phyloP scores from a whole-genome alignment of 1,140 invertebrate species.

The Branchinecta lynchi region DNA sequence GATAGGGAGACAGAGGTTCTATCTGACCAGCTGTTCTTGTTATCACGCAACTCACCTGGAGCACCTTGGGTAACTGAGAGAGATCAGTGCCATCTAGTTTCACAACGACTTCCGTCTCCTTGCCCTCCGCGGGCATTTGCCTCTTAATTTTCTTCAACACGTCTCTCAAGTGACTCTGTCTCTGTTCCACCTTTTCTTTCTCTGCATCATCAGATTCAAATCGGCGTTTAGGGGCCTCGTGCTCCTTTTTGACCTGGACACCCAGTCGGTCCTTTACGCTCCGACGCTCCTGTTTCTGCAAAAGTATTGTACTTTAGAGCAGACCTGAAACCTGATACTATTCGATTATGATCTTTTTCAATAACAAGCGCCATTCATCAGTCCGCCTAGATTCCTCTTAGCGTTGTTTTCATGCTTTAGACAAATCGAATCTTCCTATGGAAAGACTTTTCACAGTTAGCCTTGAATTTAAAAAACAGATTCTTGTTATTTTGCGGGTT shows the following conservation, averaged over 20 bases:
- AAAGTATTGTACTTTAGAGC: too few relatives aligned
- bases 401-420: too few relatives aligned
- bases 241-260: not conserved
- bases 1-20: too few relatives aligned
- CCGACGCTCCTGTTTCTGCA: not conserved
- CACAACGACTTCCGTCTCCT: not conserved
- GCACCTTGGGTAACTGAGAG: not conserved
- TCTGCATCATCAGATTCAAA: not conserved
- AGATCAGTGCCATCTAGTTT: not conserved
- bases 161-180: not conserved
- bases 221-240: not conserved
- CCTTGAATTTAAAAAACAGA: too few relatives aligned
- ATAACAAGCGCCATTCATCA: too few relatives aligned
- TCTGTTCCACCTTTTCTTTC: not conserved
- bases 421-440: too few relatives aligned
- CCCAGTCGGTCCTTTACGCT: not conserved
- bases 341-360: too few relatives aligned
- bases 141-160: not conserved
- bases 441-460: too few relatives aligned
- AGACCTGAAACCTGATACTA: too few relatives aligned
- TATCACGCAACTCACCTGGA: not conserved
- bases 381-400: too few relatives aligned
- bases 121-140: not conserved
- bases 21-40: too few relatives aligned
- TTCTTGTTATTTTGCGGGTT: too few relatives aligned